A percentile compares a stretch with the other conserved stretches of the same genome.
Evolutionary conservation across 2,113 vertebrate species (phyloP).

Genomic region (Microcebus lehilahytsara): DNA sequence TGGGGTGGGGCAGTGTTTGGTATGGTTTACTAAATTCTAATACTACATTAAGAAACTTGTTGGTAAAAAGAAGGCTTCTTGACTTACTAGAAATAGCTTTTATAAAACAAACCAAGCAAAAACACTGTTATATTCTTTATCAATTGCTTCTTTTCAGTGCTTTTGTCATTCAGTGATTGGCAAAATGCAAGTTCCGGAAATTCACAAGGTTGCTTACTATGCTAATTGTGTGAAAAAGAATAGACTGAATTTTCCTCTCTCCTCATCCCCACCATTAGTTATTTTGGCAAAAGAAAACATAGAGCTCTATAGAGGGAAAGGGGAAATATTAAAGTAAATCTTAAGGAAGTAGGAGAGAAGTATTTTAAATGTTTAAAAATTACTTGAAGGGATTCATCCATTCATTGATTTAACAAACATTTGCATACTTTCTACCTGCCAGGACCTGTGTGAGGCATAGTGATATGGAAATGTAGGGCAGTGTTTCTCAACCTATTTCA

Average conservation of each 20-base stretch:
- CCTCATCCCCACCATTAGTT: background rate
- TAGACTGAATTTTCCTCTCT: background rate
- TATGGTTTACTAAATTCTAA: background rate
- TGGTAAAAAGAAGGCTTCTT: slow-evolving; percentile 9
- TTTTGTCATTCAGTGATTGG: slow-evolving; percentile 15
- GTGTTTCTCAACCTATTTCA: background rate
- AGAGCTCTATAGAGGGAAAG: background rate
- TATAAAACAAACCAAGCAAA: slow-evolving; percentile 9
- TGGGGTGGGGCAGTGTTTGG: background rate
- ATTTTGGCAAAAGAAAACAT: slow-evolving; percentile 52
- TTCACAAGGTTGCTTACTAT: background rate
- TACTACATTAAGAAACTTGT: background rate
- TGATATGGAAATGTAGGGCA: background rate
- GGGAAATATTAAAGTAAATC: slow-evolving; percentile 6
- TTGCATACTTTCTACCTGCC: background rate
- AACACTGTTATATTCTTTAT: background rate
- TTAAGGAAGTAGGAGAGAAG: slow-evolving; percentile 4
- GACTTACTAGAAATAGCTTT: slow-evolving; percentile 18
- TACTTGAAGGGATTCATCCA: background rate
- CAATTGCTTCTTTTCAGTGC: background rate
- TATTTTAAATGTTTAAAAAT: slow-evolving; percentile 26
- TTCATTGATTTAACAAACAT: background rate
- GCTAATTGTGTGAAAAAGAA: background rate
- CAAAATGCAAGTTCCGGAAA: slow-evolving; percentile 25
- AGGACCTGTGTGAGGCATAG: background rate